Base-by-base conservation (phyloP, 1,140 invertebrate species). In the Drosophila pruinosa region DNA sequence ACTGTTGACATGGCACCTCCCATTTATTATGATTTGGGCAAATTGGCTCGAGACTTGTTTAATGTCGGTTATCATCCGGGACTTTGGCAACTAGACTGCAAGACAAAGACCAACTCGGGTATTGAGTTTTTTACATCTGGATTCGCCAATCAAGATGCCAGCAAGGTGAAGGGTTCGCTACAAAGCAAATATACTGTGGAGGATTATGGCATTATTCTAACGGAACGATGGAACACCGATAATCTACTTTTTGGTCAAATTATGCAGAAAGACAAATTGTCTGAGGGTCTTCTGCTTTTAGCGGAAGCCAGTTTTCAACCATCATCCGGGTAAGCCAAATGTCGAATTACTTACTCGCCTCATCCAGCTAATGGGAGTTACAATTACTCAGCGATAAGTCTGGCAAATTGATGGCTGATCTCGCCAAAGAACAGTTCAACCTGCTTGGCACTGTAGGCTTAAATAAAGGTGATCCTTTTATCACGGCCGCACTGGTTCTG, bases 151-250 rank as follows among this genome's bases (percentile, higher is more conserved):
- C 74, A 82, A 19, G 82, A 88, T 53, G 56, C 74, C 15, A 53
- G 41, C 57, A 88, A 89, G 43, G 82, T 88, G 10, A n/a, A 14
- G 4, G 82, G 83, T 6, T 64, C 57, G 0, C 22, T 88, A 17
- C 82, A 88, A 26, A 78, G 83, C 75, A 88, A 76, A 39, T 88
- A 76, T 28, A 78, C 64, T 3, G 69, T 88, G 8, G 83, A 88
- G 5, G 82, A 88, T 5, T 62, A 88, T 0, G 78, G 78, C 2
- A 12, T 88, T 1, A 73, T 57, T 2, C 31, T 88, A 0, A 89
- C 78, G 3, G 78, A 89, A 59, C 64, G 75, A 4, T 88, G 82
- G 82, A 89, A 76, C 38, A 82, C 82, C 1, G 72, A 88, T 3
- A 89, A 67, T 34, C 50, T 64, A 28, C 58, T 88, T 4, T 82